Evolutionary conservation across 2,113 vertebrate species (phyloP).

Genomic region (Halcyon senegalensis): DNA sequence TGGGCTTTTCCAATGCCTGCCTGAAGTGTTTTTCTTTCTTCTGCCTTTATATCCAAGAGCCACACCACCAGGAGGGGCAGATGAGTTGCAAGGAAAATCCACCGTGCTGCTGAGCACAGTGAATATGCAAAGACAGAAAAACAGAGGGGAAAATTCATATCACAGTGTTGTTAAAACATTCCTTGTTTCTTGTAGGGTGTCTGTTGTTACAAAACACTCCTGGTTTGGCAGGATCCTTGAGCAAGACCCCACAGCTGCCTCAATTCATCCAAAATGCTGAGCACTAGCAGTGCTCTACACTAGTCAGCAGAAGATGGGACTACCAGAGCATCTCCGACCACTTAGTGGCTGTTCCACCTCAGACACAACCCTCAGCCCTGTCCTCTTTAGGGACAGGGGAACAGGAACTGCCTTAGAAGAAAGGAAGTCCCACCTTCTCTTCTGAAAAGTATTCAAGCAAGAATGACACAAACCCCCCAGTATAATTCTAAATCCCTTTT

Average conservation of each 20-base stretch:
- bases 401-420: not conserved
- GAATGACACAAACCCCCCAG: not conserved
- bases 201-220: not conserved
- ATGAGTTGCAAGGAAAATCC: not conserved
- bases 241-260: not conserved
- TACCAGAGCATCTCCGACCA: not conserved
- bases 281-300: not conserved
- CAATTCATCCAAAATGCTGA: not conserved
- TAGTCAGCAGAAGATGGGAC: not conserved
- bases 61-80: not conserved
- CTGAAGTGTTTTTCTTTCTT: not conserved
- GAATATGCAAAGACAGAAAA: not conserved
- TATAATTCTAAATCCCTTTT: not conserved
- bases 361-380: not conserved
- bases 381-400: not conserved
- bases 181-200: not conserved
- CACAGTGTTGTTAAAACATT: not conserved
- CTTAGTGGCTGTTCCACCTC: not conserved
- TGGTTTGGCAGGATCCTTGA: not conserved
- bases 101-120: not conserved
- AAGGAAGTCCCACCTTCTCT: not conserved
- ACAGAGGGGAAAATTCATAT: not conserved
- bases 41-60: not conserved
- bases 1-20: not conserved
- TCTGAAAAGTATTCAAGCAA: not conserved